Conservation (phyloP, 2,113 vertebrate species). For the Melanostigma gelatinosum region DNA sequence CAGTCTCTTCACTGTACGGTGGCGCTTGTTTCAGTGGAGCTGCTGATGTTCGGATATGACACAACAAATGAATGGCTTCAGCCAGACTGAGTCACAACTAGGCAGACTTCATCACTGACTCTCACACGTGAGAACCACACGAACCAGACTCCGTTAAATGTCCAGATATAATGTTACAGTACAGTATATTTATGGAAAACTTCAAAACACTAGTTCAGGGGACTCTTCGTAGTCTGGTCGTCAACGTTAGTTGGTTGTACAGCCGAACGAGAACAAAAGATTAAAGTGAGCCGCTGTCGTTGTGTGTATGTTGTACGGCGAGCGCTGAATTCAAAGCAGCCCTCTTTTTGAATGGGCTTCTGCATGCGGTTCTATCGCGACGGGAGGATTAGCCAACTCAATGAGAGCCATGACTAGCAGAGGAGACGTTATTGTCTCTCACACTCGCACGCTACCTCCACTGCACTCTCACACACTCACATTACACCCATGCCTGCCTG, state of each 20-base stretch:
- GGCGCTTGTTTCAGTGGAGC: background rate
- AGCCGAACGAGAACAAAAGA: background rate
- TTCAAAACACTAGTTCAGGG: background rate
- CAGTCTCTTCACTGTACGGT: background rate
- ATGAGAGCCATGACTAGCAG: constrained; percentile 18
- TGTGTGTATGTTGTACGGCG: too few relatives aligned
- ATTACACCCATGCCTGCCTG: constrained; percentile 25
- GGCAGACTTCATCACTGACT: background rate
- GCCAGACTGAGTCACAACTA: background rate
- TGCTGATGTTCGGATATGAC: background rate
- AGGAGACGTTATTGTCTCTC: background rate
- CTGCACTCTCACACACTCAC: background rate
- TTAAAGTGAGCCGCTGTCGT: background rate
- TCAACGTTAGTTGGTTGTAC: background rate
- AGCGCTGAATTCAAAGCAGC: background rate
- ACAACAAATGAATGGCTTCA: background rate
- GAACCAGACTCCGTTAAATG: background rate
- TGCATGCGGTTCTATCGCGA: background rate
- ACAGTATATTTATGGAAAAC: background rate
- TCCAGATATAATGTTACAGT: background rate
- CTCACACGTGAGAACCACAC: background rate
- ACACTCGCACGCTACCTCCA: background rate
- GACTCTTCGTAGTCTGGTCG: background rate
- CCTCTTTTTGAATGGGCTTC: constrained; percentile 6
- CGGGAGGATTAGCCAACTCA: constrained; percentile 2